These are phyloP conservation scores for Fistularia tabacaria DNA, from an alignment of 2,797 vertebrate genomes.

Conservation along the genomic window DNA sequence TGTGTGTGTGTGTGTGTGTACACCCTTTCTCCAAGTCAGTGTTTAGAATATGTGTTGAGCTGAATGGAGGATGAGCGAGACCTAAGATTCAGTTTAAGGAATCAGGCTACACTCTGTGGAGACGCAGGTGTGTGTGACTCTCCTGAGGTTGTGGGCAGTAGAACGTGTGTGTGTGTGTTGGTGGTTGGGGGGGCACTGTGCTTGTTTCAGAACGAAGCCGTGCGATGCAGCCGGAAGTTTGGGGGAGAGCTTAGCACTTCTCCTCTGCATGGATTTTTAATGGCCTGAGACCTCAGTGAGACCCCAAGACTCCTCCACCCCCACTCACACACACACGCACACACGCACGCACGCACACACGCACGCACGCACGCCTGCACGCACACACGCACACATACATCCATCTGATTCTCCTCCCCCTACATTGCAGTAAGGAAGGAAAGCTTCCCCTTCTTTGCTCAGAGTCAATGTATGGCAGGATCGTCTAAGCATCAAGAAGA, in stretches of 20 bases:
- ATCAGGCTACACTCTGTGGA: conserved; percentile 33
- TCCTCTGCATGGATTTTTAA: conserved; percentile 77
- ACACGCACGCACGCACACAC: conserved; percentile 21
- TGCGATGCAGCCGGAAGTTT: conserved; percentile 56
- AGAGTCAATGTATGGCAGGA: conserved; percentile 40
- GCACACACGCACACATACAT: conserved; percentile 29
- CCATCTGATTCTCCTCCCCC: conserved; percentile 60
- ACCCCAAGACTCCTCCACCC: conserved; percentile 33
- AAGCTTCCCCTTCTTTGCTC: conserved; percentile 53
- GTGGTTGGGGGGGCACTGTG: conserved; percentile 39
- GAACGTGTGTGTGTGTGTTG: conserved; percentile 4
- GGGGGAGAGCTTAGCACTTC: conserved; percentile 49
- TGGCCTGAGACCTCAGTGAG: conserved; percentile 66
- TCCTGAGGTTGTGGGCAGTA: not conserved
- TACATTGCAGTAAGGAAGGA: conserved; percentile 33
- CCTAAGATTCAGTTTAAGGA: conserved; percentile 17
- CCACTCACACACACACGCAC: conserved; percentile 15
- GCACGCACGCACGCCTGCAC: conserved; percentile 20
- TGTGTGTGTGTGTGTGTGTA: conserved; percentile 1
- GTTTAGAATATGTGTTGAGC: conserved; percentile 29
- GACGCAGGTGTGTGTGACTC: conserved; percentile 11
- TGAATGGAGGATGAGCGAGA: conserved; percentile 4
- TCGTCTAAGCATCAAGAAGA: conserved; percentile 55
- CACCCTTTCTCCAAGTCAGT: conserved; percentile 30
- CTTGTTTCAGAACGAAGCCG: conserved; percentile 22